These are phyloP conservation scores for Myathropa florea DNA, from an alignment of 2,888 invertebrate genomes.

Conservation along the genomic window DNA sequence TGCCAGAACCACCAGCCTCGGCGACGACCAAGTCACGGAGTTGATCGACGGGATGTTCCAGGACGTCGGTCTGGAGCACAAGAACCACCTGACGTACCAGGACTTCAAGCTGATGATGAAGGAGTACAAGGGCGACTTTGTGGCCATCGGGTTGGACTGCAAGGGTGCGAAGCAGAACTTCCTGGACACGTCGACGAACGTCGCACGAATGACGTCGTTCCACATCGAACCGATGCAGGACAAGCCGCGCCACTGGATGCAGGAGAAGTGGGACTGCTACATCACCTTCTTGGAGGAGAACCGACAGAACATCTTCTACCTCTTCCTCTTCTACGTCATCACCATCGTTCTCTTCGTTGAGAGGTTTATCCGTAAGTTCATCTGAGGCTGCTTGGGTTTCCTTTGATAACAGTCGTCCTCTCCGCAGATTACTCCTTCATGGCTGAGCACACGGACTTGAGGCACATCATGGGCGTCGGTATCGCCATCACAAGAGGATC, in stretches of 20 bases:
- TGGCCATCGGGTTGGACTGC: conserved; percentile 95
- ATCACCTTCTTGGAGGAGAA: conserved; percentile 97
- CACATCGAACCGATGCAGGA: conserved; percentile 92
- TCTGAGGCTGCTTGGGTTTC: background rate
- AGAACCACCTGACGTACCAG: conserved; percentile 93
- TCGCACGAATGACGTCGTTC: conserved; percentile 97
- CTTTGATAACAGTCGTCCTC: background rate
- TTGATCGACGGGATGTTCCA: conserved; percentile 96
- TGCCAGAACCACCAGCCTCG: conserved; percentile 93
- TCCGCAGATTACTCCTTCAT: conserved; percentile 93
- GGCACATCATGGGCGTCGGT: conserved; percentile 98
- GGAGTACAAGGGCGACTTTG: conserved; percentile 97
- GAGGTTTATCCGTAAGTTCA: conserved; percentile 91
- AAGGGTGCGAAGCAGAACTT: conserved; percentile 98
- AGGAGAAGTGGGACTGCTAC: conserved; percentile 91
- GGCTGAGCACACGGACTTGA: conserved; percentile 96
- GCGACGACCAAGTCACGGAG: conserved; percentile 94
- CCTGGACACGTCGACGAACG: conserved; percentile 95
- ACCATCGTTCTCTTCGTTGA: conserved; percentile 97
- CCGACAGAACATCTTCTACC: conserved; percentile 96
- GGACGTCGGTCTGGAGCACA: conserved; percentile 94
- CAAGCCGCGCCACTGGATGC: conserved; percentile 86
- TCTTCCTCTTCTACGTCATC: conserved; percentile 96
- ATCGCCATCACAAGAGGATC: conserved; percentile 97
- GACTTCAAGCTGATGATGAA: conserved; percentile 98